A percentile compares a stretch with the other conserved stretches of the same genome.
These are phyloP conservation scores for Heterotilapia buettikoferi DNA, from an alignment of 2,113 vertebrate genomes.

Conservation along the genomic window DNA sequence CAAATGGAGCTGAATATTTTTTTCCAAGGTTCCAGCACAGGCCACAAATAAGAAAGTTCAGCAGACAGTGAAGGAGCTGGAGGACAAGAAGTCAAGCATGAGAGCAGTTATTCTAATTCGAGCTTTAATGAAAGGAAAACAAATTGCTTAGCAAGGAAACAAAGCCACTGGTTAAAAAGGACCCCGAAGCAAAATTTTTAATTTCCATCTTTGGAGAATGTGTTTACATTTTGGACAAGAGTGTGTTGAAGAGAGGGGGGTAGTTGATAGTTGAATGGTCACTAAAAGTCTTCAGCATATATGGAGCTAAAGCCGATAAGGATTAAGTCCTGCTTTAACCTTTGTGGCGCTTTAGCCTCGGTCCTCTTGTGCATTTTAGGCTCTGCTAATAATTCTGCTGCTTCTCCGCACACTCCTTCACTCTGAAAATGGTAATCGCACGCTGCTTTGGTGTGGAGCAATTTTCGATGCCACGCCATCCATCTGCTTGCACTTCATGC, in stretches of 20 bases:
- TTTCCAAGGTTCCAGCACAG: neutral
- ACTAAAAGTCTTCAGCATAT: neutral
- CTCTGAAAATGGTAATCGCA: conserved; percentile 32
- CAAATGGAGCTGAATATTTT: neutral
- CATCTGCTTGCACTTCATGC: neutral
- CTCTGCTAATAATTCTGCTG: conserved; percentile 15
- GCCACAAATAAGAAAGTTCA: neutral
- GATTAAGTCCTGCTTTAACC: neutral
- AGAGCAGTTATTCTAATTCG: neutral
- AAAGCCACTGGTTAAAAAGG: neutral
- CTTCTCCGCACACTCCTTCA: conserved; percentile 8
- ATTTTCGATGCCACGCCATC: neutral
- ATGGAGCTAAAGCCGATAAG: neutral
- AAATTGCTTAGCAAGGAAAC: neutral
- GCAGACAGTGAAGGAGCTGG: neutral
- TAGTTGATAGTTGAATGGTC: neutral
- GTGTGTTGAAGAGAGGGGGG: neutral
- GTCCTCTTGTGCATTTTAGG: neutral
- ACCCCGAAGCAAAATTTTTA: neutral
- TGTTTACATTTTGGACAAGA: neutral
- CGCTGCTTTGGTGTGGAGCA: neutral
- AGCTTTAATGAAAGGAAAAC: conserved; percentile 30
- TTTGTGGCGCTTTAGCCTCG: neutral
- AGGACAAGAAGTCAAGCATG: neutral
- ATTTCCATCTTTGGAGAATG: conserved; percentile 32